Evolutionary conservation across 35 echinoderm and acorn worm species (phyloP).

Genomic region (Apostichopus japonicus): DNA sequence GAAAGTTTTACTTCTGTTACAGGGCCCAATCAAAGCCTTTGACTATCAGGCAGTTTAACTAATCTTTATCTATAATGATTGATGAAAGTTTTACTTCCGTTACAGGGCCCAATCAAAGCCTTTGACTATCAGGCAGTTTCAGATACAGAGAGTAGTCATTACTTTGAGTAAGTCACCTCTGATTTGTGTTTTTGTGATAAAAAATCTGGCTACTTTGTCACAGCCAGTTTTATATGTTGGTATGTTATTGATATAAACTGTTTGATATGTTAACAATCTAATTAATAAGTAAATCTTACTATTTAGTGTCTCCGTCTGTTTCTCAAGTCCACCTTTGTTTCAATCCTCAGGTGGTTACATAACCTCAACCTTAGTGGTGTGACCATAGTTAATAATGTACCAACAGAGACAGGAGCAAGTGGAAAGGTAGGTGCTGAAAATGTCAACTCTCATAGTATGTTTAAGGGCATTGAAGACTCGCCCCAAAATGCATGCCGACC

Average conservation of each 20-base stretch:
- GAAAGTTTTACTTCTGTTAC: neutral
- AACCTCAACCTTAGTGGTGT: conserved; percentile 29
- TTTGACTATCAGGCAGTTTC: conserved; percentile 7
- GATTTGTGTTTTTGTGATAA: too few species aligned
- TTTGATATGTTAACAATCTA: too few species aligned
- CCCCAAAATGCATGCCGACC: too few species aligned
- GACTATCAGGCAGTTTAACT: neutral
- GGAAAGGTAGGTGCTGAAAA: neutral
- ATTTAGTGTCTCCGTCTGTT: too few species aligned
- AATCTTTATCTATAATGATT: neutral
- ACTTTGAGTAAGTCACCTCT: conserved; percentile 23
- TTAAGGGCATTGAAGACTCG: too few species aligned
- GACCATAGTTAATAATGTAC: conserved; percentile 19
- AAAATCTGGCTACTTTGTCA: too few species aligned
- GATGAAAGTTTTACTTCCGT: neutral
- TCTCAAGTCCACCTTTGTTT: neutral
- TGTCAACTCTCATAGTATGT: too few species aligned
- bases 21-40: conserved; percentile 31
- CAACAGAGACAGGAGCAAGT: neutral
- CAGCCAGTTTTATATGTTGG: too few species aligned
- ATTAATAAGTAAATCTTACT: too few species aligned
- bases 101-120: conserved; percentile 10
- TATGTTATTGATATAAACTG: too few species aligned
- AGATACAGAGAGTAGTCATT: conserved; percentile 17
- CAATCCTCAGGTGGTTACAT: conserved; percentile 22